These are phyloP conservation scores for Cordylochernes scorpioides DNA, from an alignment of 2,888 invertebrate genomes.

Conservation along the genomic window DNA sequence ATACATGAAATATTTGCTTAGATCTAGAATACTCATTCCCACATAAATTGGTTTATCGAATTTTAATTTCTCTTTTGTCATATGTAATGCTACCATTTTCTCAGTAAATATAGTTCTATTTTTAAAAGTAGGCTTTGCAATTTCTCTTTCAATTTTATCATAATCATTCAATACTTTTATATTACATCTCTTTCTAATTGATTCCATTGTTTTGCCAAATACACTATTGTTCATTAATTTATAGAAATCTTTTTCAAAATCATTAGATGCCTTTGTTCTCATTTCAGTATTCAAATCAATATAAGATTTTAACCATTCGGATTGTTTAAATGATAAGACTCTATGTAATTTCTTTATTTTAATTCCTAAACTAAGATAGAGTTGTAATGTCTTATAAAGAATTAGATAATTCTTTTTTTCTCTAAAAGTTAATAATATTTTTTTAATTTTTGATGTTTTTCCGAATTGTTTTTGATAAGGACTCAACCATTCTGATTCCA, in stretches of 20 bases:
- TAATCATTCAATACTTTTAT: slow-evolving; percentile 15
- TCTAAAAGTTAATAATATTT: slow-evolving; percentile 12
- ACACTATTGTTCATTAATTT: no score
- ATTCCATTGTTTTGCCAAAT: no score
- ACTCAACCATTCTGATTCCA: no score
- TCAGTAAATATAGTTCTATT: slow-evolving; percentile 17
- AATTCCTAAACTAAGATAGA: slow-evolving; percentile 14
- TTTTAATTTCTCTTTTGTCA: slow-evolving; percentile 15
- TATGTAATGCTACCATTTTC: slow-evolving; percentile 17
- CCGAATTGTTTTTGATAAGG: no score
- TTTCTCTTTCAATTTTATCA: slow-evolving; percentile 3
- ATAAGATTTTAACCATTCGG: slow-evolving; percentile 19
- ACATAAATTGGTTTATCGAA: no score
- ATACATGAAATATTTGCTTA: no score
- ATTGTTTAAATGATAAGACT: slow-evolving; percentile 13
- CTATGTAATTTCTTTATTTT: slow-evolving; percentile 15
- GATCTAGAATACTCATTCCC: no score
- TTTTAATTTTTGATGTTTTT: no score
- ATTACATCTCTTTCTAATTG: slow-evolving; percentile 18
- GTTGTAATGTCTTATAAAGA: slow-evolving; percentile 14
- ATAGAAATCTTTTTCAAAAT: no score
- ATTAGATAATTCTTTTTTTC: slow-evolving; percentile 15
- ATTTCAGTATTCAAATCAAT: slow-evolving; percentile 17
- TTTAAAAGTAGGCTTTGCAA: slow-evolving; percentile 9
- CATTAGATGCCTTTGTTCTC: no score